Evolutionary conservation across 2,113 vertebrate species (phyloP).

Genomic region (Crocuta crocuta): DNA sequence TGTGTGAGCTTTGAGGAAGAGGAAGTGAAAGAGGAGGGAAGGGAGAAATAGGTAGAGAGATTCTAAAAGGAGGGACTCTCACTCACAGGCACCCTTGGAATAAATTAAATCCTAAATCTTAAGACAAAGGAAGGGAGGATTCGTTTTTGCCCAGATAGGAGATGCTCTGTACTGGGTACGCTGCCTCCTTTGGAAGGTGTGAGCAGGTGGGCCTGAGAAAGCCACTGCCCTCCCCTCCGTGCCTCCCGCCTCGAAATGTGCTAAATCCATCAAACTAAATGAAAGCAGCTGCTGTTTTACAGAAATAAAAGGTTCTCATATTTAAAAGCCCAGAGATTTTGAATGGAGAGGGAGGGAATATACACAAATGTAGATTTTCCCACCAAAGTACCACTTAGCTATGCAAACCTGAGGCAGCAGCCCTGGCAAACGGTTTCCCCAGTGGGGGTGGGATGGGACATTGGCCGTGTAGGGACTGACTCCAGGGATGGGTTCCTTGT

Average conservation of each 20-base stretch:
- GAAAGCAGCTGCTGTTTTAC: constrained; percentile 88
- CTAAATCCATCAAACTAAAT: constrained; percentile 89
- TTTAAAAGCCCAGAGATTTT: constrained; percentile 87
- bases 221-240: constrained; percentile 75
- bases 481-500: not conserved
- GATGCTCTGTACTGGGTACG: constrained; percentile 80
- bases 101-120: constrained; percentile 84
- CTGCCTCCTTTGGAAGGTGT: constrained; percentile 84
- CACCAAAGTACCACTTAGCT: constrained; percentile 76
- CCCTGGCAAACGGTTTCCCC: constrained; percentile 61
- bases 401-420: constrained; percentile 63
- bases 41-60: not conserved
- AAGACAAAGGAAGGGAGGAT: constrained; percentile 85
- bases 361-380: constrained; percentile 11
- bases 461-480: not conserved
- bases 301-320: constrained; percentile 88
- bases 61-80: not conserved
- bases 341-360: constrained; percentile 85
- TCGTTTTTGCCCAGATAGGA: constrained; percentile 80
- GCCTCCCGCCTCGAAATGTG: constrained; percentile 84
- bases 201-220: constrained; percentile 84
- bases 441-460: constrained; percentile 33
- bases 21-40: no score
- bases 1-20: not conserved
- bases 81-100: constrained; percentile 81